These are phyloP conservation scores for Coturnix japonica DNA, from an alignment of 2,113 vertebrate genomes.

Conservation along the genomic window DNA sequence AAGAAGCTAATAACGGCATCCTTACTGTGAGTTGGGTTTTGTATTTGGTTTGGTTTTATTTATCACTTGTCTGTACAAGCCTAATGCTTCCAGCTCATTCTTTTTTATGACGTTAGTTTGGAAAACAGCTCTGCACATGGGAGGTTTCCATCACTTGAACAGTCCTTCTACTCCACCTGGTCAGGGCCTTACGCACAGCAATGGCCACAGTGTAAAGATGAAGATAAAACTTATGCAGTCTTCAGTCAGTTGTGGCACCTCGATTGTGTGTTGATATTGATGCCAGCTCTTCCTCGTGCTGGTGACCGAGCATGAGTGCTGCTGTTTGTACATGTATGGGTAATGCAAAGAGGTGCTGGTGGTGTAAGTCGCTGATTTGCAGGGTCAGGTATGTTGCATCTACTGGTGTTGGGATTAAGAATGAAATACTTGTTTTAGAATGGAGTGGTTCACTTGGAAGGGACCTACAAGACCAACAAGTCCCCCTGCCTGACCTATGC, in stretches of 20 bases:
- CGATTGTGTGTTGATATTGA: neutral
- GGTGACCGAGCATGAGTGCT: neutral
- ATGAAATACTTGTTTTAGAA: neutral
- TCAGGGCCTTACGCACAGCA: neutral
- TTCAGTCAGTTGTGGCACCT: neutral
- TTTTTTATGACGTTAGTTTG: neutral
- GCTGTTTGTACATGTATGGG: rapidly evolving
- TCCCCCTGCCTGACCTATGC: neutral
- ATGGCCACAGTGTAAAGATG: neutral
- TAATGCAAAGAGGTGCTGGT: neutral
- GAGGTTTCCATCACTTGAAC: neutral
- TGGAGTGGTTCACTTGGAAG: neutral
- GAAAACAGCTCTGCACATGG: neutral
- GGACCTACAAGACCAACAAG: neutral
- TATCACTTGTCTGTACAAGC: neutral
- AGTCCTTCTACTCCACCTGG: neutral
- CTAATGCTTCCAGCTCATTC: neutral
- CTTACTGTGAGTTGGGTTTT: neutral
- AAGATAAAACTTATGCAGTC: neutral
- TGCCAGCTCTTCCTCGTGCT: neutral
- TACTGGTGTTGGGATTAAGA: neutral
- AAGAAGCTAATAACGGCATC: neutral
- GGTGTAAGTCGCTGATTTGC: neutral
- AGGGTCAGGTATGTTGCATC: neutral
- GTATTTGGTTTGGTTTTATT: neutral